Evolutionary conservation across 1,140 invertebrate species (phyloP).

Genomic region (Platyscapa corneri): DNA sequence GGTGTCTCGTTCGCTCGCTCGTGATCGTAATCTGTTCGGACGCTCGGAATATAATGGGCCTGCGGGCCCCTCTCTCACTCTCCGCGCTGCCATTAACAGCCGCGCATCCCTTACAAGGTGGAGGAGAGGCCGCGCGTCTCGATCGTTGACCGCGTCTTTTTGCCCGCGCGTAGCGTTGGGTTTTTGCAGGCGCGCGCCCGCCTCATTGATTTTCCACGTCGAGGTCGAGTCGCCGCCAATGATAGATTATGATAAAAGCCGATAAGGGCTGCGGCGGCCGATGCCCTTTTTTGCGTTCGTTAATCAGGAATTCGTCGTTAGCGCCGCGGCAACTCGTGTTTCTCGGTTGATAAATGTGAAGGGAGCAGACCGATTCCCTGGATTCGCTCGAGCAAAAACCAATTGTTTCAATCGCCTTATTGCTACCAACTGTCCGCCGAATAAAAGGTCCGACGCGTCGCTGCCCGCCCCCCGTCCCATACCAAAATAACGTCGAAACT

Average conservation of each 20-base stretch:
- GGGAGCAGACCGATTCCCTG: no score
- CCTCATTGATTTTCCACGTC: neutral
- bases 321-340: no score
- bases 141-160: constrained; percentile 3
- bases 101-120: neutral
- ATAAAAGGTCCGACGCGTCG: no score
- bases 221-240: neutral
- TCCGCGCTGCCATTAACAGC: neutral
- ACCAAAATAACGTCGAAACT: no score
- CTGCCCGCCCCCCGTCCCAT: no score
- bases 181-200: no score
- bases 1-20: neutral
- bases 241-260: neutral
- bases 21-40: constrained; percentile 17
- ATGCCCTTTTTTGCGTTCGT: neutral
- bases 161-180: neutral
- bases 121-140: neutral
- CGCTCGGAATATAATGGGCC: constrained; percentile 27
- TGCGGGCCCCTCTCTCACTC: neutral
- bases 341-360: no score
- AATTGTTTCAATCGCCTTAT: neutral
- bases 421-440: no score
- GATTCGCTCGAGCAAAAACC: neutral
- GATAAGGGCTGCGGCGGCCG: neutral
- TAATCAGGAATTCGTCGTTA: neutral